Base-by-base conservation (phyloP, 2,113 vertebrate genomes). In the Callocephalon fimbriatum region DNA sequence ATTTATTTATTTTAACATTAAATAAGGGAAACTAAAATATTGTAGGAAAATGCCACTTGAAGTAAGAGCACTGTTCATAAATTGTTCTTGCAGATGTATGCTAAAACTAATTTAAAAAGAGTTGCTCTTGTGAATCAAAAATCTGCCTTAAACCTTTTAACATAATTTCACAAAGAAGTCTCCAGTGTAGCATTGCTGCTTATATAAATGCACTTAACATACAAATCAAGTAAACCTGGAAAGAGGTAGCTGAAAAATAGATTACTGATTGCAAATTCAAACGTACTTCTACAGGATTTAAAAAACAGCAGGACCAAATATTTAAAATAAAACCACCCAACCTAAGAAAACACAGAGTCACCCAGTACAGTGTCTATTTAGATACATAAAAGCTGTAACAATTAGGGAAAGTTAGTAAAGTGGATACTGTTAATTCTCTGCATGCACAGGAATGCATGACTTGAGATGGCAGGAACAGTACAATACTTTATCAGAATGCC, bases 1-100 rank as follows among this genome's bases (percentile, higher is more conserved):
- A 92, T 93, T 95, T 96, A 88, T 90, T 88, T 91, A 70, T 97
- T 96, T 92, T 86, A 72, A 93, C 32, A 86, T 76, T 77, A 96
- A 92, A 93, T 73, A 92, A 86, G 21, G 35, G 29, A 94, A 96
- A 63, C 26, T 83, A 71, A 95, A 96, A 96, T 26, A 88, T n/a
- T 21, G 35, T 67, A 88, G 54, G 58, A 95, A 96, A 94, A 93
- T 20, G 75, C 25, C 74, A 83, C 74, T 90, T 90, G n/a, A 88
- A 80, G 63, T 38, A 62, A 77, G 35, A 90, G 29, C 8, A 50
- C 42, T 5, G 1, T 80, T 83, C 67, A 77, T 70, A 92, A 77
- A 93, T 42, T 51, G 50, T 59, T 88, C 67, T 82, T 73, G 71
- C 71, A 96, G 74, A 93, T 44, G 23, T 20, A 77, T n/a, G 44